Percentiles rank a stretch among this genome's conserved stretches.
These are phyloP conservation scores for Pelobates cultripes DNA, from an alignment of 2,797 vertebrate genomes.

Conservation along the genomic window DNA sequence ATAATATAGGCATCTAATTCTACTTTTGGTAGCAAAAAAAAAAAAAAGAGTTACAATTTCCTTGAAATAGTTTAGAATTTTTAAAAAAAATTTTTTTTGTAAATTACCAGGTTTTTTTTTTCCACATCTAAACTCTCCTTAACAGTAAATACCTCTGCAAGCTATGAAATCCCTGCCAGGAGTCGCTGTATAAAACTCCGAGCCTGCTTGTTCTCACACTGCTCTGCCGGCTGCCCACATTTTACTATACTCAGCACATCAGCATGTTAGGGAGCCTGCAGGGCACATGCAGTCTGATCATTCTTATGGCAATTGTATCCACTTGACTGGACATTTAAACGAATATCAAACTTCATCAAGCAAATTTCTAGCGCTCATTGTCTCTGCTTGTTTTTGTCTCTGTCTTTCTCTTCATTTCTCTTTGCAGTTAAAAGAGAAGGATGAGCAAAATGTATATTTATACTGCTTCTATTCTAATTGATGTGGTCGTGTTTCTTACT, in stretches of 20 bases:
- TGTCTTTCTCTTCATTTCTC: slow-evolving; percentile 50
- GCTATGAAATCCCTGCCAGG: slow-evolving; percentile 24
- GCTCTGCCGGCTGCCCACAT: slow-evolving; percentile 4
- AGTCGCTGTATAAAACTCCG: slow-evolving; percentile 8
- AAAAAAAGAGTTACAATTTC: no score
- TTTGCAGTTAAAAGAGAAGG: not conserved
- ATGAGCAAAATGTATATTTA: not conserved
- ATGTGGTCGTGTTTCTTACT: slow-evolving; percentile 81
- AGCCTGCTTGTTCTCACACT: slow-evolving; percentile 17
- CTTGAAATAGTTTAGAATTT: no score
- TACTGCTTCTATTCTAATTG: slow-evolving; percentile 78
- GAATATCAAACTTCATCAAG: slow-evolving; percentile 66
- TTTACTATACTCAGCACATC: slow-evolving; percentile 43
- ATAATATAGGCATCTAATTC: no score
- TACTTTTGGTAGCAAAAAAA: no score
- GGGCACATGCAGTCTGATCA: slow-evolving; percentile 31
- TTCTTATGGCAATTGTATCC: slow-evolving; percentile 49
- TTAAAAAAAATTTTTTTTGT: not conserved
- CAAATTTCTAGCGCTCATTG: slow-evolving; percentile 59
- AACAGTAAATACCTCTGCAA: slow-evolving; percentile 5
- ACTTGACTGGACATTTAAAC: slow-evolving; percentile 49
- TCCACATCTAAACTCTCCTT: not conserved
- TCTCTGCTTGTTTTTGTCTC: slow-evolving; percentile 47
- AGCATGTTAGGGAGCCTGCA: slow-evolving; percentile 53
- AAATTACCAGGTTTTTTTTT: not conserved